A percentile compares a stretch with the other conserved stretches of the same genome.
These are phyloP conservation scores for Theodoxus fluviatilis DNA, from an alignment of 2,888 invertebrate genomes.

Conservation along the genomic window DNA sequence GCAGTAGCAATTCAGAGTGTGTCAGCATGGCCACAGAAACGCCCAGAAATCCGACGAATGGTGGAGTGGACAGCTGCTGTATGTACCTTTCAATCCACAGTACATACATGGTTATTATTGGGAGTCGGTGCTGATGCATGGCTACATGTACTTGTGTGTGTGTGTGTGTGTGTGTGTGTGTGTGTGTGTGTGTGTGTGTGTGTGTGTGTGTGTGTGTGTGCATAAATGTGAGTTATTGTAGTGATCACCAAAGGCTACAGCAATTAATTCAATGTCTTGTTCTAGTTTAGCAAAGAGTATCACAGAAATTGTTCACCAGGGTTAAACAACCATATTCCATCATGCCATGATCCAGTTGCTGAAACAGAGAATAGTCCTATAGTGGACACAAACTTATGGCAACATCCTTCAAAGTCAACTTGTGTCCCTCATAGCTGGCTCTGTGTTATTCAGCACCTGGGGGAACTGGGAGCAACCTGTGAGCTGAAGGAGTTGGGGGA, in stretches of 20 bases:
- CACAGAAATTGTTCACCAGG: too few species aligned
- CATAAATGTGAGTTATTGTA: too few species aligned
- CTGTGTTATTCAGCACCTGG: constrained; percentile 47
- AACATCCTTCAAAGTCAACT: neutral
- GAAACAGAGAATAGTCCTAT: too few species aligned
- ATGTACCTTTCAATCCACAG: constrained; percentile 18
- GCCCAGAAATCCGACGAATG: constrained; percentile 84
- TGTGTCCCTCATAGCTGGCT: neutral
- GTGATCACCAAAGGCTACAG: too few species aligned
- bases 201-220: too few species aligned
- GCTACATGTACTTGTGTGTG: too few species aligned
- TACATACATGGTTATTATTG: too few species aligned
- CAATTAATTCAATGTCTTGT: neutral
- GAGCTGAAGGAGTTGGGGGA: constrained; percentile 80
- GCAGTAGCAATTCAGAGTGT: constrained; percentile 93
- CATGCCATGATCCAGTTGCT: constrained; percentile 19
- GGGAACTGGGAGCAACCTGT: constrained; percentile 72
- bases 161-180: too few species aligned
- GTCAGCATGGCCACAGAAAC: constrained; percentile 86
- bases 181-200: too few species aligned
- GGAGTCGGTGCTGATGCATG: too few species aligned
- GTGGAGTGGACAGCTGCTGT: constrained; percentile 74
- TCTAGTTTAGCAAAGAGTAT: neutral
- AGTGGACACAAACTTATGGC: too few species aligned
- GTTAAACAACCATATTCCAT: too few species aligned